Base-by-base conservation (phyloP, 2,113 vertebrate species). In the Actenoides lindsayi region DNA sequence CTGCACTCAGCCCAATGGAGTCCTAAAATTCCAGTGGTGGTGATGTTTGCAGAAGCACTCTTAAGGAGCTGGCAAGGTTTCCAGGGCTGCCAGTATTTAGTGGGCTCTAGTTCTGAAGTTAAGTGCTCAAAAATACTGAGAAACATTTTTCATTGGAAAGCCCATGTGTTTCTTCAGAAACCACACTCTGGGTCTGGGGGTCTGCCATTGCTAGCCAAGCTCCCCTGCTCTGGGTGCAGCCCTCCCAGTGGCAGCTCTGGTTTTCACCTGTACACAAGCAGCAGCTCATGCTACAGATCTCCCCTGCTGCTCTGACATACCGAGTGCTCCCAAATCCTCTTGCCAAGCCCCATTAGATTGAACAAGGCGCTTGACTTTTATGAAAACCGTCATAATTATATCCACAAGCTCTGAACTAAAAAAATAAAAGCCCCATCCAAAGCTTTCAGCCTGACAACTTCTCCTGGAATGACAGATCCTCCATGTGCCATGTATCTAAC, bases 391-490 rank as follows among this genome's bases (percentile, higher is more conserved):
- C 70, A 41, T 73, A 89, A 91, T 93, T 79, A 76, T 82, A 96
- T 87, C 90, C 80, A 65, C 54, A 93, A 95, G 41, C 65, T 69
- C 68, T 89, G 62, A 94, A 89, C 48, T 48, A 46, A 85, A 93
- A 54, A 42, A 67, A 50, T 46, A 46, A 59, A 81, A 73, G 42
- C 60, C 56, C 44, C 25, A 92, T 73, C 25, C 20, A 63, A 92
- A 94, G 73, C 25, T 80, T 94, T 92, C 91, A 94, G 37, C 83
- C 67, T 95, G 91, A 83, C 91, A 96, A 57, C 67, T 94, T 87
- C 77, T 93, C 51, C 85, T 82, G 89, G 82, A 80, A 92, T 79
- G 89, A 94, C 87, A 94, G 70, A 73, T 89, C 48, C 50, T 87
- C 92, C 84, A 76, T 85, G 89, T 84, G 89, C 81, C 74, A 46